Percentiles rank a stretch among this genome's conserved stretches.
These are phyloP conservation scores for Nothoprocta pentlandii DNA, from an alignment of 2,113 vertebrate species.

Conservation along the genomic window DNA sequence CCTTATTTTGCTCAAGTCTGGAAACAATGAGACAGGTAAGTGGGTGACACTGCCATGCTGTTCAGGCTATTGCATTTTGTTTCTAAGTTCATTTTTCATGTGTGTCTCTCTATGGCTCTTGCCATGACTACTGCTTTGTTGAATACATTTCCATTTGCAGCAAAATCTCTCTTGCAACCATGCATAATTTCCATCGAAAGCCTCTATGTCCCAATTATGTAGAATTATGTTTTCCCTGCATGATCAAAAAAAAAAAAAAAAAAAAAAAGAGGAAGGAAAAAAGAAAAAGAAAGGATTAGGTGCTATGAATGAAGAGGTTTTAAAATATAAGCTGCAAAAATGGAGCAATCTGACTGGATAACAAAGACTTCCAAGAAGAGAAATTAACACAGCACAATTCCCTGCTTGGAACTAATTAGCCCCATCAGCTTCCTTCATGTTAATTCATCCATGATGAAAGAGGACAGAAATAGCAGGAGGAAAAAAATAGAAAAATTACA, in stretches of 20 bases:
- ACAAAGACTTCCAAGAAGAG: not conserved
- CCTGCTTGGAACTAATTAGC: slow-evolving; percentile 40
- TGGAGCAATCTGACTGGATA: slow-evolving; percentile 7
- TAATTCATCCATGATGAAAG: slow-evolving; percentile 12
- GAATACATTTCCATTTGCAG: not conserved
- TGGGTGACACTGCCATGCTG: not conserved
- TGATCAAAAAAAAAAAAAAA: not conserved
- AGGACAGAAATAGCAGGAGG: not conserved
- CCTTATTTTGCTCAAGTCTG: not conserved
- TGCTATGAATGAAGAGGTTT: not conserved
- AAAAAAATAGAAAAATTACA: not conserved
- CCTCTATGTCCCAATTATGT: not conserved
- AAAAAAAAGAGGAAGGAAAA: not conserved
- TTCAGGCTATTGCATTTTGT: not conserved
- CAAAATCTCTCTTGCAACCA: not conserved
- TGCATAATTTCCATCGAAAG: not conserved
- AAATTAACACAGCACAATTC: slow-evolving; percentile 24
- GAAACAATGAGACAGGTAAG: not conserved
- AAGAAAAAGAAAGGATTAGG: slow-evolving; percentile 3
- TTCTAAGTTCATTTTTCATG: not conserved
- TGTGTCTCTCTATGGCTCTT: not conserved
- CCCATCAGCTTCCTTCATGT: slow-evolving; percentile 11
- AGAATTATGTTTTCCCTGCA: slow-evolving; percentile 17
- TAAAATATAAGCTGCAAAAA: slow-evolving; percentile 4
- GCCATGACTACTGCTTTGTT: not conserved